Conservation (phyloP, 1,140 invertebrate genomes). For the Dolichoris vasculosae region DNA sequence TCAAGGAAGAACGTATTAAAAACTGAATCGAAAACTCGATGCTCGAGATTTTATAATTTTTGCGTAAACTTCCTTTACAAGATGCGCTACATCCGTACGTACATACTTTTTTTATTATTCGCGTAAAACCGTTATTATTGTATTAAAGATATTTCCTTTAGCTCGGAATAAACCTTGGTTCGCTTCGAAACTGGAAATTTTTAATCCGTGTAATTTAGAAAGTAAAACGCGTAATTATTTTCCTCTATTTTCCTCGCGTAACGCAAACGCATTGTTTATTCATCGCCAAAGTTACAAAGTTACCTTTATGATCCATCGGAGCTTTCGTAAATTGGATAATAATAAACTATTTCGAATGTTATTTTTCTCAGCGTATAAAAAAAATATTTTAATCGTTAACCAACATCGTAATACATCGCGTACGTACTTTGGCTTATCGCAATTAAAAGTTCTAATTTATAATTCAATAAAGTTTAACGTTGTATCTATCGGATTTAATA, state of each 20-base stretch:
- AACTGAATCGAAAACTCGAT: no score
- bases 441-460: not conserved
- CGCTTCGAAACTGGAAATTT: not conserved
- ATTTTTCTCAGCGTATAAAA: no score
- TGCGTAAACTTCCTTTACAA: no score
- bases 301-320: not conserved
- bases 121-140: no score
- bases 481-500: not conserved
- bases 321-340: not conserved
- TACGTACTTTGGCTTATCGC: no score
- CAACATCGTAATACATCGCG: no score
- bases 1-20: no score
- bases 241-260: not conserved
- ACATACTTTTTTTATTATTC: no score
- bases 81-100: no score
- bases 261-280: not conserved
- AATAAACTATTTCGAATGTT: constrained; percentile 2
- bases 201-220: not conserved
- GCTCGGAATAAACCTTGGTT: not conserved
- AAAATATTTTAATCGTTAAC: not conserved
- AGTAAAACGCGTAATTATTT: not conserved
- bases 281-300: not conserved
- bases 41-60: no score
- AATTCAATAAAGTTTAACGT: not conserved
- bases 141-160: no score